Evolutionary conservation across 2,888 invertebrate genomes (phyloP).

Genomic region (Agrotis puta): DNA sequence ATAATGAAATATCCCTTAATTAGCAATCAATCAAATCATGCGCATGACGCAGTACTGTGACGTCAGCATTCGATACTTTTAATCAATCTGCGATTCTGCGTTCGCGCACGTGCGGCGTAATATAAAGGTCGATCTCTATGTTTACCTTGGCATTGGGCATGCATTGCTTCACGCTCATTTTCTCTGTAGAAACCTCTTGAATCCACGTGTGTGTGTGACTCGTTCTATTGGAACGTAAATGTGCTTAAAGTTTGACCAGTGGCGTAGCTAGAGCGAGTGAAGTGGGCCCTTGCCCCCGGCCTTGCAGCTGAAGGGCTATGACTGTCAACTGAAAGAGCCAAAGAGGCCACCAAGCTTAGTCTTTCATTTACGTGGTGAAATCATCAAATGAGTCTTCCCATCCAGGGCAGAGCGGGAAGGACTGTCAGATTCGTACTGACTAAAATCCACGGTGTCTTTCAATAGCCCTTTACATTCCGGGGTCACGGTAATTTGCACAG

Average conservation of each 20-base stretch:
- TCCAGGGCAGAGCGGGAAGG: no score
- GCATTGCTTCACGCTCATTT: constrained; percentile 55
- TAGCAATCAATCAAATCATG: constrained; percentile 35
- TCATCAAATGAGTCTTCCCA: no score
- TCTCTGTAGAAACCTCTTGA: constrained; percentile 24
- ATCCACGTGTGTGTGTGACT: constrained; percentile 44
- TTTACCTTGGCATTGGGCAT: constrained; percentile 49
- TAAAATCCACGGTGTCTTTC: no score
- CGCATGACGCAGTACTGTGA: constrained; percentile 41
- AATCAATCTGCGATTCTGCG: constrained; percentile 45
- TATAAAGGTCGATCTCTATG: constrained; percentile 49
- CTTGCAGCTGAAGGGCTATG: no score
- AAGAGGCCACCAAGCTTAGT: no score
- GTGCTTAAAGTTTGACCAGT: constrained; percentile 11
- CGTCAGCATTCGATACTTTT: constrained; percentile 53
- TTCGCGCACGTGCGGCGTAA: constrained; percentile 49
- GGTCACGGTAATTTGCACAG: no score
- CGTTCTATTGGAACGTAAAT: constrained; percentile 6
- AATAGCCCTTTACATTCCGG: no score
- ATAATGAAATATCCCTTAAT: constrained; percentile 23
- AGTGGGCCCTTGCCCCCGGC: no score
- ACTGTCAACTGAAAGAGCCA: no score
- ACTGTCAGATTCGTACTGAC: no score
- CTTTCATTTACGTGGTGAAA: no score
- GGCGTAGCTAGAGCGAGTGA: no score